Base-by-base conservation (phyloP, 2,113 vertebrate genomes). In the Syngnathus floridae region DNA sequence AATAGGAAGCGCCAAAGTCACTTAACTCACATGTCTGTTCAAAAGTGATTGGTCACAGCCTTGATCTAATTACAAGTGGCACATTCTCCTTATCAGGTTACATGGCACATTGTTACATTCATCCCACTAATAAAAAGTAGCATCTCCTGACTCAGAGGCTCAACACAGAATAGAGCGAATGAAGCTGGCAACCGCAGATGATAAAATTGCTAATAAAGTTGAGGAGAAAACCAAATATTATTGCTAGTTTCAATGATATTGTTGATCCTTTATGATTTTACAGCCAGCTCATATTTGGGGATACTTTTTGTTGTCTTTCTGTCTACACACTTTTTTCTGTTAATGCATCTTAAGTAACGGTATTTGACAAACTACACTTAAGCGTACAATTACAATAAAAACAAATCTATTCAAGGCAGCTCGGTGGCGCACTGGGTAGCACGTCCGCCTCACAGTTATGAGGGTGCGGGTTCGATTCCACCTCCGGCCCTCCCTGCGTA, bases 31-130 rank as follows among this genome's bases (percentile, higher is more conserved):
- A 64, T 58, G 72, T 74, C 81, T 62, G 55, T 73, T 75, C 69
- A 69, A 78, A 35, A 70, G 59, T 59, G 72, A 80, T 86, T 79
- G 78, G 70, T 76, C 67, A 81, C 72, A 61, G 73, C 64, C 66
- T 73, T 75, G 62, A 69, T 72, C 55, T 68, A 41, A 79, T 82
- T 79, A 81, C 64, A 68, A 46, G 43, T 16, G 4, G 65, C n/a
- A 13, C 58, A 22, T 41, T 19, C 46, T 52, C 55, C 66, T 70
- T 64, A 63, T 73, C 62, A 67, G 65, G 48, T 69, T 59, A 64
- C 37, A 64, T 65, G 68, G 63, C 61, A 68, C 60, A 62, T 63
- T 14, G 1, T 19, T 67, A 55, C 59, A 70, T 63, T 75, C 56
- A 62, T 82, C 77, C 76, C 51, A 8, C 51, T 80, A 80, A 84